Conservation (phyloP, 1,140 invertebrate genomes). For the Condylostylus longicornis region DNA sequence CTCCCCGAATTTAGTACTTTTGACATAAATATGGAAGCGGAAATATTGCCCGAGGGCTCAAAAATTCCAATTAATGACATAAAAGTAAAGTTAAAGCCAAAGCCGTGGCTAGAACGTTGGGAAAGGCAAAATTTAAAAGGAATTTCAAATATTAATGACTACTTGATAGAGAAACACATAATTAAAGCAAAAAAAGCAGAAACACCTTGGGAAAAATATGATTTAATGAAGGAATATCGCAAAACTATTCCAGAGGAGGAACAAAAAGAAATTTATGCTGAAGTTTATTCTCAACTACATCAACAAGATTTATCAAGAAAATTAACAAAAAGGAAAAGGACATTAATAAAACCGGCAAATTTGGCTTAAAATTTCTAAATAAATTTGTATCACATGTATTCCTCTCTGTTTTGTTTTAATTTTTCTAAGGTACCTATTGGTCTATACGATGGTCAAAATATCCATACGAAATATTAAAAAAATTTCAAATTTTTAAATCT, state of each 20-base stretch:
- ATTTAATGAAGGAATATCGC: slow-evolving; percentile 87
- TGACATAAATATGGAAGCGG: slow-evolving; percentile 79
- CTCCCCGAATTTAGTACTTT: slow-evolving; percentile 85
- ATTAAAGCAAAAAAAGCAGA: slow-evolving; percentile 39
- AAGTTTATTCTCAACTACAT: slow-evolving; percentile 61
- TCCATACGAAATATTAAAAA: too few relatives aligned
- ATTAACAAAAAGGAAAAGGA: slow-evolving; percentile 49
- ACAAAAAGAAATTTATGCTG: slow-evolving; percentile 67
- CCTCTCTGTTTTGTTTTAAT: not conserved
- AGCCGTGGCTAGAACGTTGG: slow-evolving; percentile 76
- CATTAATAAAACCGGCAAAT: slow-evolving; percentile 48
- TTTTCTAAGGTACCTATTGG: too few relatives aligned
- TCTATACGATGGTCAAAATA: too few relatives aligned
- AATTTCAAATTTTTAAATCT: too few relatives aligned
- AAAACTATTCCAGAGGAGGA: slow-evolving; percentile 75
- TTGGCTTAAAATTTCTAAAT: slow-evolving; percentile 22
- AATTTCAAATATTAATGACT: slow-evolving; percentile 44
- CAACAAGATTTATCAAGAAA: slow-evolving; percentile 48
- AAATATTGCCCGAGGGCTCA: slow-evolving; percentile 56
- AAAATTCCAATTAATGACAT: slow-evolving; percentile 75
- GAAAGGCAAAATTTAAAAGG: slow-evolving; percentile 68
- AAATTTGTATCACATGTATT: not conserved
- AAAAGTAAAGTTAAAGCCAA: slow-evolving; percentile 72
- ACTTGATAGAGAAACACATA: slow-evolving; percentile 44
- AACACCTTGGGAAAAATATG: slow-evolving; percentile 78